phyloP scores from a whole-genome alignment of 1,140 invertebrate genomes.

The Hylyphantes graminicola region DNA sequence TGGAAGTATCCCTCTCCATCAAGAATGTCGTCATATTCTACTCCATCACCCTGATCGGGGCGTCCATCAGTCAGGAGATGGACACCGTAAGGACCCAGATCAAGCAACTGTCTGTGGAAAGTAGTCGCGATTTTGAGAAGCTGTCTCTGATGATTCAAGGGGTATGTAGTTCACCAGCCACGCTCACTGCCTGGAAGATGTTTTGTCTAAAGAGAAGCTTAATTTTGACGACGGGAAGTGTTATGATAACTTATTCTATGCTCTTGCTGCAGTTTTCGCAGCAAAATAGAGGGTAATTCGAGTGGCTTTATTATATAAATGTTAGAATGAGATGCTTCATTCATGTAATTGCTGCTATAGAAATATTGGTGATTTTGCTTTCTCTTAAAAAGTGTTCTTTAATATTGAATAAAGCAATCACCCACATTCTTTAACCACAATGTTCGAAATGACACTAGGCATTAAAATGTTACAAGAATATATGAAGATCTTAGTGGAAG shows the following conservation, averaged over 20 bases:
- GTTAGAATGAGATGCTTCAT: too few species aligned
- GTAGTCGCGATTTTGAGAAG: not conserved
- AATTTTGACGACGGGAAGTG: constrained; percentile 36
- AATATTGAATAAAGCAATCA: too few species aligned
- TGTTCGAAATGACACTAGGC: too few species aligned
- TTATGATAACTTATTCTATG: constrained; percentile 45
- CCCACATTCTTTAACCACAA: too few species aligned
- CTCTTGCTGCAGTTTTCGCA: constrained; percentile 40
- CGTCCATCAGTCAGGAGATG: constrained; percentile 11
- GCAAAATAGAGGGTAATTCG: constrained; percentile 16
- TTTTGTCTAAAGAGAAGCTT: constrained; percentile 33
- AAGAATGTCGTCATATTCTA: constrained; percentile 46
- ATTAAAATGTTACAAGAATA: too few species aligned
- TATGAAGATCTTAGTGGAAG: too few species aligned
- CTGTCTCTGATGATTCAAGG: constrained; percentile 39
- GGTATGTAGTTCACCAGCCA: not conserved
- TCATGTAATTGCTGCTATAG: too few species aligned
- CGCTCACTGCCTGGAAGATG: constrained; percentile 50
- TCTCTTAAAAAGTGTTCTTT: too few species aligned
- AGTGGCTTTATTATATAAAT: too few species aligned
- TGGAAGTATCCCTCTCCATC: constrained; percentile 28
- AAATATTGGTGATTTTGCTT: too few species aligned
- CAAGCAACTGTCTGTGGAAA: not conserved
- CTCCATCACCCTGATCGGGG: constrained; percentile 8
- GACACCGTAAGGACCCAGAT: not conserved